A percentile compares a stretch with the other conserved stretches of the same genome.
phyloP scores from a whole-genome alignment of 2,113 vertebrate genomes.

The Miniopterus natalensis region DNA sequence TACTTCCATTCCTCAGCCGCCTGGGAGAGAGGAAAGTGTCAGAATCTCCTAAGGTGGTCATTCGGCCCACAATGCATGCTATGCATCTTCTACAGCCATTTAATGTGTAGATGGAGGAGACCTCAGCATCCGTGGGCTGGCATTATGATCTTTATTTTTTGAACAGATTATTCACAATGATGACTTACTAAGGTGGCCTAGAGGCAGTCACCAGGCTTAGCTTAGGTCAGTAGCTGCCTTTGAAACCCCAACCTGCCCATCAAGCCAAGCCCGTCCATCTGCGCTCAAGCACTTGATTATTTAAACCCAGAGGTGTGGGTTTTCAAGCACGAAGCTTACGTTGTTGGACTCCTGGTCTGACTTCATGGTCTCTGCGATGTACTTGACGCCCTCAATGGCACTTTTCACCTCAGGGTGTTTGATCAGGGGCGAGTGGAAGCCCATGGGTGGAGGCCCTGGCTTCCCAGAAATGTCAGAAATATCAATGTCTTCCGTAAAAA shows the following conservation, averaged over 20 bases:
- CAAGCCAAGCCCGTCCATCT: not conserved
- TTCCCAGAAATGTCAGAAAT: constrained; percentile 99
- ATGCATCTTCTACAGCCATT: not conserved
- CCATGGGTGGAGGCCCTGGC: constrained; percentile 90
- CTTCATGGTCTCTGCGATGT: constrained; percentile 99
- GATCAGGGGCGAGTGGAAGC: constrained; percentile 94
- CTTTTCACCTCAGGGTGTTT: constrained; percentile 98
- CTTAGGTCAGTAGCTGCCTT: not conserved
- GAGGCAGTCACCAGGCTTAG: not conserved
- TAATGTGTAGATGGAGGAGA: not conserved
- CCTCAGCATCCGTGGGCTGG: not conserved
- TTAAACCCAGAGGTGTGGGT: constrained; percentile 58
- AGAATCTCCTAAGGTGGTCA: not conserved
- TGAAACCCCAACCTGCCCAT: not conserved
- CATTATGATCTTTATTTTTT: not conserved
- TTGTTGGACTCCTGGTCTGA: constrained; percentile 97
- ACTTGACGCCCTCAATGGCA: constrained; percentile 97
- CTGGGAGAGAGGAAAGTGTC: constrained; percentile 85
- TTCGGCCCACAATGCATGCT: not conserved
- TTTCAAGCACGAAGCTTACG: constrained; percentile 86
- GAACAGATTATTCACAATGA: not conserved
- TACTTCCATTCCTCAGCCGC: constrained; percentile 99
- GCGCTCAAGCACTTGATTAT: not conserved
- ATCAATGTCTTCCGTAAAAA: constrained; percentile 95
- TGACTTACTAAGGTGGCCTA: not conserved